Evolutionary conservation across 2,888 invertebrate species (phyloP).

Genomic region (Zonitis immaculata): DNA sequence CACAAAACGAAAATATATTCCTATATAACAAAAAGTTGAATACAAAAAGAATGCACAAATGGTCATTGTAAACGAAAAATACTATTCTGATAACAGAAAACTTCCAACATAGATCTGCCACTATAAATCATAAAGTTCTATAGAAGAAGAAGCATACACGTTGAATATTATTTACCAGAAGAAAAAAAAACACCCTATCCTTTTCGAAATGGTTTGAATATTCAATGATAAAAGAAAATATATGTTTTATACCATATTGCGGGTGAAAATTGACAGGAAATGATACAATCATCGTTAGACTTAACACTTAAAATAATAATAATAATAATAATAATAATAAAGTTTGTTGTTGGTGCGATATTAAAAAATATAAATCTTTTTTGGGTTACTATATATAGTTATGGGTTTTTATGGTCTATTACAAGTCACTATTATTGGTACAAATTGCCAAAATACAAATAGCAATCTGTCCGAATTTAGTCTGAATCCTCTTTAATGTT

Average conservation of each 20-base stretch:
- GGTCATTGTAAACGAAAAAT: constrained; percentile 41
- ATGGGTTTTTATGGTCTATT: constrained; percentile 41
- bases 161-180: constrained; percentile 27
- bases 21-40: constrained; percentile 36
- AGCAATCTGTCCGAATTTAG: constrained; percentile 44
- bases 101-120: constrained; percentile 41
- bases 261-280: constrained; percentile 10
- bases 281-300: constrained; percentile 11
- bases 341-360: constrained; percentile 19
- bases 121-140: constrained; percentile 44
- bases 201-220: constrained; percentile 9
- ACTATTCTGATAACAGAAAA: constrained; percentile 41
- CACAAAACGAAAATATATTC: constrained; percentile 32
- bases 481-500: constrained; percentile 37
- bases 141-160: constrained; percentile 22
- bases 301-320: constrained; percentile 18
- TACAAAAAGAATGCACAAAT: constrained; percentile 41
- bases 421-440: constrained; percentile 42
- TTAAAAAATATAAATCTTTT: constrained; percentile 32
- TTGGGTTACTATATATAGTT: constrained; percentile 24
- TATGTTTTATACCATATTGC: background rate
- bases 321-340: no score
- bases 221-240: constrained; percentile 17
- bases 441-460: constrained; percentile 44
- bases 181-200: no score